Percentiles rank a stretch among this genome's conserved stretches.
Evolutionary conservation across 1,140 invertebrate genomes (phyloP).

Genomic region (Delia radicum): DNA sequence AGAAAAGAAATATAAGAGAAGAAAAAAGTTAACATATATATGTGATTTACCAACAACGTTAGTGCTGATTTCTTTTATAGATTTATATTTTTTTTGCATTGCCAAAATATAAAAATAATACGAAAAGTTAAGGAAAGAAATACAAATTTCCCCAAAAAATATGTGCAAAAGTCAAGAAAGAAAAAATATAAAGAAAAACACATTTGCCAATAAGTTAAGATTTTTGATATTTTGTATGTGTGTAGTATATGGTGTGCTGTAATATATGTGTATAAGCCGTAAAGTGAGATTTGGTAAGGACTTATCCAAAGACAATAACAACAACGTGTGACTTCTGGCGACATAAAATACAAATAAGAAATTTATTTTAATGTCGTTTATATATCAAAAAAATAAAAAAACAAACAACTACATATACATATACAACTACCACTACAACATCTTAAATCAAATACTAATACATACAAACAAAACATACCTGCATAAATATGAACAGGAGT

Average conservation of each 20-base stretch:
- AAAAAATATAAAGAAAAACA: background rate
- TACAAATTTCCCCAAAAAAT: background rate
- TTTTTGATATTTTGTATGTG: background rate
- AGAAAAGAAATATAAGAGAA: background rate
- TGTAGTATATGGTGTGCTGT: background rate
- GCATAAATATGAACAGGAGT: background rate
- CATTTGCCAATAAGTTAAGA: background rate
- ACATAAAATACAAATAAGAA: slow-evolving; percentile 9
- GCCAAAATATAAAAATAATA: background rate
- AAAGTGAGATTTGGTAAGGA: slow-evolving; percentile 7
- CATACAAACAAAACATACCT: background rate
- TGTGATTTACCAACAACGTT: background rate
- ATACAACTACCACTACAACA: background rate
- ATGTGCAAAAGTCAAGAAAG: background rate
- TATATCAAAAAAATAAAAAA: too few species aligned
- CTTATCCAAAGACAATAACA: background rate
- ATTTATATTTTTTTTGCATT: background rate
- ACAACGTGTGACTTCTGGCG: background rate
- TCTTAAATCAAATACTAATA: background rate
- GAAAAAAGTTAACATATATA: background rate
- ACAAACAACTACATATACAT: too few species aligned
- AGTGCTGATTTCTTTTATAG: background rate
- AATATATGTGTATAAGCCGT: background rate
- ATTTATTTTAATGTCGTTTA: slow-evolving; percentile 18
- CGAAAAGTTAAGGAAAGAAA: background rate